Evolutionary conservation across 2,797 vertebrate genomes (phyloP).

Genomic region (Melanotaenia pygmaea): DNA sequence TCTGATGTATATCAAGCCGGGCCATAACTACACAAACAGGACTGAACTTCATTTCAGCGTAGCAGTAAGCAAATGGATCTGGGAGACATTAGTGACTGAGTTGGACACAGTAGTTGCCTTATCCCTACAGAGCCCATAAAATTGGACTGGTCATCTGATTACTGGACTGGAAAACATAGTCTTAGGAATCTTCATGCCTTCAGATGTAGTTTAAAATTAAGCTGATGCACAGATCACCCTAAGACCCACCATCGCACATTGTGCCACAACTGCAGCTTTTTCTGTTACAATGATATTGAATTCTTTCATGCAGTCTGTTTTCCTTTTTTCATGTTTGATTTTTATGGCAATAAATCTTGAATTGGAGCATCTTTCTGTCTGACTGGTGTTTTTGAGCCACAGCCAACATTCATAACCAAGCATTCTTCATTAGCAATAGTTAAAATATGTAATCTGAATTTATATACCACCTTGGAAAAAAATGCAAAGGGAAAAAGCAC

Average conservation of each 20-base stretch:
- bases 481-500: neutral
- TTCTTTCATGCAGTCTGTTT: conserved; percentile 20
- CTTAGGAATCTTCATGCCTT: conserved; percentile 41
- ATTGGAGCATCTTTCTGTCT: conserved; percentile 6
- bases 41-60: conserved; percentile 37
- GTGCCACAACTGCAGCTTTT: conserved; percentile 30
- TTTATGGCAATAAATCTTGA: conserved; percentile 21
- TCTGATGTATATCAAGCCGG: conserved; percentile 48
- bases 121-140: conserved; percentile 39
- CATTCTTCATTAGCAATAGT: neutral
- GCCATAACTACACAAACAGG: conserved; percentile 40
- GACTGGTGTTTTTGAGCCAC: conserved; percentile 24
- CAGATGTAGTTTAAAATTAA: conserved; percentile 36
- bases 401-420: conserved; percentile 10
- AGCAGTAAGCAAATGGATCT: conserved; percentile 45
- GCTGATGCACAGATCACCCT: conserved; percentile 33
- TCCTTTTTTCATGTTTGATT: conserved; percentile 14
- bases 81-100: conserved; percentile 49
- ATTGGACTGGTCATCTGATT: conserved; percentile 53
- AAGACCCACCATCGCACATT: conserved; percentile 5
- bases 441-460: conserved; percentile 30
- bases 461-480: conserved; percentile 12
- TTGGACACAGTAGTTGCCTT: conserved; percentile 18
- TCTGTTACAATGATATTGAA: neutral
- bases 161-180: conserved; percentile 68